Base-by-base conservation (phyloP, 2,113 vertebrate species). In the Martes martes region DNA sequence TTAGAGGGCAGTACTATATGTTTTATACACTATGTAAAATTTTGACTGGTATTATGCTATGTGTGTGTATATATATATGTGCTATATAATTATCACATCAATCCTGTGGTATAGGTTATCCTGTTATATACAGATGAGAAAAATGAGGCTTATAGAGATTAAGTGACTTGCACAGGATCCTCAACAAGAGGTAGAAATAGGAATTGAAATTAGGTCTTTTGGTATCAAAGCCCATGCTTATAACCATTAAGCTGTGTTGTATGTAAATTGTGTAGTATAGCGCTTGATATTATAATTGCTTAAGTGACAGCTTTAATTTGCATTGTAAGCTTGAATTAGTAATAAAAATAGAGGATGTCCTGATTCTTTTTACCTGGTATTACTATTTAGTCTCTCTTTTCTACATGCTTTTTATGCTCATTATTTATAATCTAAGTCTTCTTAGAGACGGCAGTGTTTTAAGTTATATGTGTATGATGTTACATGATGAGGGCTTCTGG, bases 251-350 rank as follows among this genome's bases (percentile, higher is more conserved):
- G 21, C 33, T 96, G 23, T 55, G 6, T 18, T 42, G 2, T 73
- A 31, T 92, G 0, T 92, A 59, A 71, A 52, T 71, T 93, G 71
- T n/a, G 11, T 74, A 5, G 13, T 19, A 47, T 31, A 79, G 31
- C 24, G 11, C 10, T 92, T 92, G 10, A 11, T 50, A 59, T 59
- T 95, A 23, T 52, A 65, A 85, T 10, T 94, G 6, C 69, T 88
- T 89, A 97, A 85, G 59, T 73, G 42, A 28, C 21, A 93, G 11
- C 45, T 96, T 97, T 85, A 84, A 76, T 83, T 94, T 94, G 80
- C 93, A 26, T 73, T 59, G 33, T 59, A 96, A 86, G 39, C 95
- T 85, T 96, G 83, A 71, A 52, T 79, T 95, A 78, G 33, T 96
- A 91, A 63, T 93, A 95, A 90, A 33, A 95, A 42, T 92, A 76